phyloP scores from a whole-genome alignment of 2,797 vertebrate species.

The Borostomias antarcticus region DNA sequence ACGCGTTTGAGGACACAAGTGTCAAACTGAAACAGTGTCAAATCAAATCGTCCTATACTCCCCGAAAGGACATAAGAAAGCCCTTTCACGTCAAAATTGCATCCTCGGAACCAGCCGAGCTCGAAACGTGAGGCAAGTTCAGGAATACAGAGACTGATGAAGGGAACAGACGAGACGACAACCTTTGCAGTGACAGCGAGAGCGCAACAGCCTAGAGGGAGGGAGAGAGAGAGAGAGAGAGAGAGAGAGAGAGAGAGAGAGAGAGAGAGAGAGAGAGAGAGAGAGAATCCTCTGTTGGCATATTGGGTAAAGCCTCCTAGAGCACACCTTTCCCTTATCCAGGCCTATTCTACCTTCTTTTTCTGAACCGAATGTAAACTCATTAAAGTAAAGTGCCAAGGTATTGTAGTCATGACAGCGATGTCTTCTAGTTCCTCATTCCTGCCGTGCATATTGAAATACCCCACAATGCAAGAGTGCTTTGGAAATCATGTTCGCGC shows the following conservation, averaged over 20 bases:
- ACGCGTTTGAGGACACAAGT: slow-evolving; percentile 15
- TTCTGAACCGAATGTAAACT: not conserved
- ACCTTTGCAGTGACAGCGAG: slow-evolving; percentile 23
- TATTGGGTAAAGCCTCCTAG: not conserved
- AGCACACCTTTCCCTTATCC: not conserved
- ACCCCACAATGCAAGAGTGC: not conserved
- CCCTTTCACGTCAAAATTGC: slow-evolving; percentile 22
- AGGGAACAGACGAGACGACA: slow-evolving; percentile 13
- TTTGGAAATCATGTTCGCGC: slow-evolving; percentile 1
- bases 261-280: not conserved
- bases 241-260: not conserved
- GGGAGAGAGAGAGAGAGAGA: slow-evolving; percentile 3
- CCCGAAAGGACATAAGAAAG: slow-evolving; percentile 21
- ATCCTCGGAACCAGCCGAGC: slow-evolving; percentile 16
- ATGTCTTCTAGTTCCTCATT: not conserved
- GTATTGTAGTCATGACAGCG: not conserved
- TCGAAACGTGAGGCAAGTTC: slow-evolving; percentile 19
- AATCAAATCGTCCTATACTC: slow-evolving; percentile 7
- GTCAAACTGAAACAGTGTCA: slow-evolving; percentile 8
- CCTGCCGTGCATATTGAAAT: not conserved
- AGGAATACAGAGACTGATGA: slow-evolving; percentile 4
- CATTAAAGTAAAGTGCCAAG: not conserved
- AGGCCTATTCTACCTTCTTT: not conserved
- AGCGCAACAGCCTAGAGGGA: slow-evolving; percentile 1
- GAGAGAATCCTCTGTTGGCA: not conserved